Evolutionary conservation across 2,113 vertebrate genomes (phyloP), one percentile per base, ranked within the genome.

Genomic region (Odocoileus virginianus): DNA sequence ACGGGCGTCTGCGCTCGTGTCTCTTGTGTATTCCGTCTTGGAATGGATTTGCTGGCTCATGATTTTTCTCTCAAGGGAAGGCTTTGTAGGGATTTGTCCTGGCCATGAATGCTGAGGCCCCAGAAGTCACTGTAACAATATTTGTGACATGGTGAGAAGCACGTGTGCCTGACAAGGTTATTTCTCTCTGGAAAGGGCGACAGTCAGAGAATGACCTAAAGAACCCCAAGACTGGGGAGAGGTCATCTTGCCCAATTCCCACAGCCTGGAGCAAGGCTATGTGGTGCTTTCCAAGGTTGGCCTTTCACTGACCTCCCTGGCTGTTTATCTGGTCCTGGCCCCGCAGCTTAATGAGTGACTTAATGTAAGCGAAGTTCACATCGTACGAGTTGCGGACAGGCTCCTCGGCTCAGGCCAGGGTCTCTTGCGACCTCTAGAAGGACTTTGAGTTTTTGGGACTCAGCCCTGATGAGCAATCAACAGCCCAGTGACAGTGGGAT

Each of bases 391-490:
- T 28, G 25, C 50, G 11, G 91, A 36, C 10, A 12, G 52, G 82
- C n/a, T 58, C 0, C 30, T 67, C 5, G 0, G 40, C 40, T 90
- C 94, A 36, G 36, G 89, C 40, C 94, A 84, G 36, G 1, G 25
- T 13, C 81, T 9, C 5, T 21, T 17, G 45, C 30, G 28, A 7
- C 50, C 71, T 23, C 1, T 25, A 79, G 71, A 76, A 82, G 90
- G 94, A 96, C 95, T 96, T 97, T 91, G 97, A 87, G 71, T 92
- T 87, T 95, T 55, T 0, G 9, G 19, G 58, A 40, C 81, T 93
- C 40, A 84, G 76, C 64, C 82, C 67, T 17, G 14, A 79, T 85
- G 43, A 82, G 43, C 92, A 55, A 93, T 36, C 89, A 88, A 82
- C 76, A 93, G 58, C 60, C 33, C 23, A 15, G 27, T 60, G 55